These are phyloP conservation scores for Agrochola litura DNA, from an alignment of 2,888 invertebrate genomes.

Conservation along the genomic window DNA sequence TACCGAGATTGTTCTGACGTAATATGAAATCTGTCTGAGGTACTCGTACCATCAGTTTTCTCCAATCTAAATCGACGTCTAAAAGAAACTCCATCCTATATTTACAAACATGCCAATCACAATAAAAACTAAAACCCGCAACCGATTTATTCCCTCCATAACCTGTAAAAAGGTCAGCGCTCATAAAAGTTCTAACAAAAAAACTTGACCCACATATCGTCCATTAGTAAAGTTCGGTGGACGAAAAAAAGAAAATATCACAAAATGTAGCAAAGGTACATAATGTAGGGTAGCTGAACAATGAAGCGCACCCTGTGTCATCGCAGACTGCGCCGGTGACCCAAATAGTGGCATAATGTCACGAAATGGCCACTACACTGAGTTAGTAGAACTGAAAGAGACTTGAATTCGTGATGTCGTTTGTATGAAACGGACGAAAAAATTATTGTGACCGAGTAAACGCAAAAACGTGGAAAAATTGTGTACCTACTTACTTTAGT, in stretches of 20 bases:
- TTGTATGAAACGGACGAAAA: constrained; percentile 10
- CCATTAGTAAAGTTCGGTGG: constrained; percentile 61
- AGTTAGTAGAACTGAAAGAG: constrained; percentile 64
- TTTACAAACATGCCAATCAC: constrained; percentile 48
- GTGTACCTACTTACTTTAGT: no score
- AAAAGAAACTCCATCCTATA: constrained; percentile 22
- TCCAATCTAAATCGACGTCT: constrained; percentile 1
- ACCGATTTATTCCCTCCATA: constrained; percentile 34
- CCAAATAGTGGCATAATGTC: constrained; percentile 84
- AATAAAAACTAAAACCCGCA: constrained; percentile 56
- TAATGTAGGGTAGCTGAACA: constrained; percentile 76
- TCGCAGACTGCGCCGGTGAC: constrained; percentile 85
- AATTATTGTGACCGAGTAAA: neutral
- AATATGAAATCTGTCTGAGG: neutral
- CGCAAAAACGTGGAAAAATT: neutral
- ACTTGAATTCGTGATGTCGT: constrained; percentile 25
- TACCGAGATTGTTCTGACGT: neutral
- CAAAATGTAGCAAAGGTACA: constrained; percentile 63
- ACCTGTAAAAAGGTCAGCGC: constrained; percentile 44
- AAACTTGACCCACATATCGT: constrained; percentile 63
- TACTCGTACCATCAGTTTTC: neutral
- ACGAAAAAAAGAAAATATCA: constrained; percentile 57
- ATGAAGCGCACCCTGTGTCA: constrained; percentile 80
- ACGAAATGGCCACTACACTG: constrained; percentile 80
- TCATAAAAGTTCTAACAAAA: constrained; percentile 48